These are phyloP conservation scores for Tenualosa thibaudeaui DNA, from an alignment of 2,797 vertebrate genomes.

Conservation along the genomic window DNA sequence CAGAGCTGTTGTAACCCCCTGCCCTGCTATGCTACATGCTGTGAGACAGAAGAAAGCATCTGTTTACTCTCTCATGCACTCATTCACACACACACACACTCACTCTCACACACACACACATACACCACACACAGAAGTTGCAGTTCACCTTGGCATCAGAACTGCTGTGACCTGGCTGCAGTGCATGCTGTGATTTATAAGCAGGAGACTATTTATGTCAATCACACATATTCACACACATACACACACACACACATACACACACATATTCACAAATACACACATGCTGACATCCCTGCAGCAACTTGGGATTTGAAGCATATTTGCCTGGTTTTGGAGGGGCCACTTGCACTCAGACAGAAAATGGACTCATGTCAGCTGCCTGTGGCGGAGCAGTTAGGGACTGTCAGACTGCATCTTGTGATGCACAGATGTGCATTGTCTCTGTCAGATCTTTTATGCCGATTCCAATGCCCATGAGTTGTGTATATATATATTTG, in stretches of 20 bases:
- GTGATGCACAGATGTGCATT: conserved; percentile 27
- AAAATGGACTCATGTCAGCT: conserved; percentile 41
- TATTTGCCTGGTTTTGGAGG: conserved; percentile 31
- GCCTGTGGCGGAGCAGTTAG: conserved; percentile 31
- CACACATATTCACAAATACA: background rate
- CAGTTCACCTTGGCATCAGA: conserved; percentile 7
- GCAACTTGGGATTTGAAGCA: conserved; percentile 30
- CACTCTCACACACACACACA: background rate
- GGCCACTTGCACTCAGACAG: conserved; percentile 31
- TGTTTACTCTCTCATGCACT: conserved; percentile 6
- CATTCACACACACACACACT: conserved; percentile 3
- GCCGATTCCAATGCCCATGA: background rate
- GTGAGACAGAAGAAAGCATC: conserved; percentile 7
- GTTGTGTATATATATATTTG: background rate
- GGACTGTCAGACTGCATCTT: conserved; percentile 30
- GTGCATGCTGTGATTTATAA: conserved; percentile 3
- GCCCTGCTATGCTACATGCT: background rate
- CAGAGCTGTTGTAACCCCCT: conserved; percentile 4
- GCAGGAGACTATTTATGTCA: background rate
- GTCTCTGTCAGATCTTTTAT: conserved; percentile 22
- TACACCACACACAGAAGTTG: background rate
- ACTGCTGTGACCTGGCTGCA: background rate
- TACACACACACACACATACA: conserved; percentile 25
- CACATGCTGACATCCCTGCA: conserved; percentile 31
- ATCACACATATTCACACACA: background rate